Percentiles rank a stretch among this genome's conserved stretches.
phyloP scores from a whole-genome alignment of 2,888 invertebrate species.

The Nezara viridula region DNA sequence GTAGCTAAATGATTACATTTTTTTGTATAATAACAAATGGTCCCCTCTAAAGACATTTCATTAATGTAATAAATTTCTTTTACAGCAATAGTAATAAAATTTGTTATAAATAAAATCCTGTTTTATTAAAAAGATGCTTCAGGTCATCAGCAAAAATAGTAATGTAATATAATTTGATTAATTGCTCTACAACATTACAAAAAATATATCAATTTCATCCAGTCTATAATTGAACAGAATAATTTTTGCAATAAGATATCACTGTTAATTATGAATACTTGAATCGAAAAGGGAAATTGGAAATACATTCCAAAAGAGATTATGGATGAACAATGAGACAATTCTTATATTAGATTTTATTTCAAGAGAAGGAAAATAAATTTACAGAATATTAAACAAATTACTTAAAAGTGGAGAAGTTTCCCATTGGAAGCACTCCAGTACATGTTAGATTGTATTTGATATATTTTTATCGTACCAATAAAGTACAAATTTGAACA shows the following conservation, averaged over 20 bases:
- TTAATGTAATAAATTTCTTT: background rate
- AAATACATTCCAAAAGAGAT: background rate
- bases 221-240: background rate
- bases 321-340: background rate
- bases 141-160: background rate
- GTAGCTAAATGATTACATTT: background rate
- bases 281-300: background rate
- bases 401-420: background rate
- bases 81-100: background rate
- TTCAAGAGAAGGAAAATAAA: background rate
- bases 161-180: background rate
- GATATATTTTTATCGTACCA: background rate
- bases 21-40: background rate
- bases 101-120: background rate
- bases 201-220: background rate
- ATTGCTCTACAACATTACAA: background rate
- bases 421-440: background rate
- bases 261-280: background rate
- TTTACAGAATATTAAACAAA: background rate
- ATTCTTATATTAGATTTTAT: background rate
- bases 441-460: background rate
- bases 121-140: background rate
- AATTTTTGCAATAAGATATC: background rate
- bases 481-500: background rate
- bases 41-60: constrained; percentile 11